Evolutionary conservation across 1,140 invertebrate genomes (phyloP), one percentile per base, ranked within the genome.

Genomic region (Penaeus japonicus): DNA sequence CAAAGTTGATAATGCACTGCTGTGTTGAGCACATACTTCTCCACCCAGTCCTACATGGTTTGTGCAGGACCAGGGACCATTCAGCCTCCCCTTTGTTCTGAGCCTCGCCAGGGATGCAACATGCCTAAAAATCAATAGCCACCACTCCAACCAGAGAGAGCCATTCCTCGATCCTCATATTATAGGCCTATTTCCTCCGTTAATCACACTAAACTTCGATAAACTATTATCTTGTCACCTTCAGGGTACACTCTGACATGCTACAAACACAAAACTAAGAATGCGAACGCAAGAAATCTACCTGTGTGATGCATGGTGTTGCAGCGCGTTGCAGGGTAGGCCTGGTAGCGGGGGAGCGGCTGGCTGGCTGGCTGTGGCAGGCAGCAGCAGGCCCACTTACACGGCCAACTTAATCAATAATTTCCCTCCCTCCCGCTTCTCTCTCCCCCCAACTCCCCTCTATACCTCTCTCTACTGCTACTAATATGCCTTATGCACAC

Each of bases 41-140:
- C 5, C 18, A 57, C 55, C 10, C 18, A 35, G 5, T 55, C 39
- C 81, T 47, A 24, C 18, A 70, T 62, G 22, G 5, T 70, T 70
- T 12, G 55, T 27, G 18, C 73, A 59, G 32, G 47, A 47, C 47
- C 47, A 35, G 73, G 32, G 57, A 35, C 77, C 62, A 30, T 47
- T 30, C 32, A 54, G 39, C 20, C 57, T 39, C 78, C 47, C 53
- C 86, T 88, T 82, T 88, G 86, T 88, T 75, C 80, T 77, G 39
- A 59, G 47, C 27, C 54, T 55, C 47, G 62, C 65, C 79, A 82
- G 86, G 70, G 86, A 88, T 88, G 86, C 86, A 88, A 88, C 86
- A 88, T 88, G 86, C 86, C 86, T 88, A 88, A 88, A 88, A 88
- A 88, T 88, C 86, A 88, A 88, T 88, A 88, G 86, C 86, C 35